Conservation (phyloP, 2,113 vertebrate genomes). For the Leucopsar rothschildi region DNA sequence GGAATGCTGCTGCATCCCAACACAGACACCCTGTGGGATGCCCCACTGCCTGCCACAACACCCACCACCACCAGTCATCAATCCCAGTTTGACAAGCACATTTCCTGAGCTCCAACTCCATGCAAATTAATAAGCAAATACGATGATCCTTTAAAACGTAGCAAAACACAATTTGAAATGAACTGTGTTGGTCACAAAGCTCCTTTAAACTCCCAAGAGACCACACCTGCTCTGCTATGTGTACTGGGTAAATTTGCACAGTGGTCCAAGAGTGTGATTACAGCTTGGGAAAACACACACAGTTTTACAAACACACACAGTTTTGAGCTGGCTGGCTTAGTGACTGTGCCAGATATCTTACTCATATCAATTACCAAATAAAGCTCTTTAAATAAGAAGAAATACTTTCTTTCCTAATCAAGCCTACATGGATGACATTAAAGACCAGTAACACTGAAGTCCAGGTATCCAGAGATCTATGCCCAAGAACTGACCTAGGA, state of each 20-base stretch:
- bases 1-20: not conserved
- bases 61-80: not conserved
- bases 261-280: not conserved
- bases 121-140: not conserved
- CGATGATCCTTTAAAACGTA: not conserved
- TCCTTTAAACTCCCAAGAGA: not conserved
- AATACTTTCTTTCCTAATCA: not conserved
- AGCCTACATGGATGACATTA: not conserved
- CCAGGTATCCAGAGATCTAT: not conserved
- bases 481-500: not conserved
- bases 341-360: not conserved
- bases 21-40: not conserved
- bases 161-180: not conserved
- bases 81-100: not conserved
- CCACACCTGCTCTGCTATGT: not conserved
- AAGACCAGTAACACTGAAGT: not conserved
- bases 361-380: not conserved
- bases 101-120: not conserved
- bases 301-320: not conserved
- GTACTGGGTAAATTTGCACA: conserved; percentile 15
- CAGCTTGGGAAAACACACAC: not conserved
- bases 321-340: not conserved
- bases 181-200: not conserved
- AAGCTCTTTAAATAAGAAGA: not conserved
- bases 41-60: not conserved